Percentiles rank a stretch among this genome's conserved stretches.
Evolutionary conservation across 1,140 invertebrate genomes (phyloP).

Genomic region (Laupala kohalensis): DNA sequence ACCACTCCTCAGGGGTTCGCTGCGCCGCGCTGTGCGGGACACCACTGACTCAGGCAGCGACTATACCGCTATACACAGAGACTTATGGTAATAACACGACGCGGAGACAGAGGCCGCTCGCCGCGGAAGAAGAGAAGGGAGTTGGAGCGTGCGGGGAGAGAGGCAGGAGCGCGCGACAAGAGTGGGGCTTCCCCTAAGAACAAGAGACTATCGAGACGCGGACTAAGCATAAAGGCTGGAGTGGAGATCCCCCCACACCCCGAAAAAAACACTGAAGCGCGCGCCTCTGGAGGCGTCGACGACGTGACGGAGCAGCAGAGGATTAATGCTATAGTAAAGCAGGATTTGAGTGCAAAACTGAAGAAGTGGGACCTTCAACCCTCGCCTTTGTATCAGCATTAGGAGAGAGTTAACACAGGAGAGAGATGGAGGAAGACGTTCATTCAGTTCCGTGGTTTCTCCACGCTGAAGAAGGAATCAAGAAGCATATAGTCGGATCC

Average conservation of each 20-base stretch:
- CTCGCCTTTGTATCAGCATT: background rate
- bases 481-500: no score
- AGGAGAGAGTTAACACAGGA: background rate
- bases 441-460: no score
- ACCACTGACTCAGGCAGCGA: background rate
- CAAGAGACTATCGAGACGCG: constrained; percentile 8
- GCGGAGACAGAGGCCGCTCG: background rate
- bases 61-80: background rate
- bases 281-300: background rate
- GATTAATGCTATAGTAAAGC: background rate
- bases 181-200: constrained; percentile 7
- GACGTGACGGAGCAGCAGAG: background rate
- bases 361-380: background rate
- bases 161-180: background rate
- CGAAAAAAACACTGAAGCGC: constrained; percentile 4
- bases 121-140: constrained; percentile 7
- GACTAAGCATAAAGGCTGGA: constrained; percentile 8
- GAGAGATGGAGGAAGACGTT: no score
- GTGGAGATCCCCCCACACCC: background rate
- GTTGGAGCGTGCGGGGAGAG: no score
- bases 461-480: no score
- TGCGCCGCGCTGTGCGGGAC: no score
- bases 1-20: no score
- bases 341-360: background rate
- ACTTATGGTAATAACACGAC: constrained; percentile 14